Percentiles rank a stretch among this genome's conserved stretches.
Conservation (phyloP, 37 sponge, comb jelly and placozoan genomes). For the Spongilla lacustris region DNA sequence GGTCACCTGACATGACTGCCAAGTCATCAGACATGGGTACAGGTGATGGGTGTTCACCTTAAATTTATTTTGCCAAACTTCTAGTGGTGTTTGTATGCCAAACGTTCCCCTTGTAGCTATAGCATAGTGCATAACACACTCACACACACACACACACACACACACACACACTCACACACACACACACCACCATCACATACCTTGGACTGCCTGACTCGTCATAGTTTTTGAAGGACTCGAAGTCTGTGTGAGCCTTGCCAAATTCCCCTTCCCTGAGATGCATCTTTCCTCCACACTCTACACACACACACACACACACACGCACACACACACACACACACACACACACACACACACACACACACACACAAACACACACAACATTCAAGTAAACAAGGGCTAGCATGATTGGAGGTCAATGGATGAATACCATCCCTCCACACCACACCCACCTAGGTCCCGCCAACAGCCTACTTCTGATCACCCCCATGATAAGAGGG, state of each 20-base stretch:
- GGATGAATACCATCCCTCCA: background rate
- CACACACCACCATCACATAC: slow-evolving; percentile 37
- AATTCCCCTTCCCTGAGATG: slow-evolving; percentile 94
- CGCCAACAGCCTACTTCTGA: no score
- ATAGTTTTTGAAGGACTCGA: slow-evolving; percentile 98
- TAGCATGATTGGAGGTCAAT: no score
- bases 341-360: no score
- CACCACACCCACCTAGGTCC: no score
- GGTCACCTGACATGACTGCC: no score
- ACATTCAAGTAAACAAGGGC: no score
- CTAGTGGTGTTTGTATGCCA: no score
- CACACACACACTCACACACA: slow-evolving; percentile 29
- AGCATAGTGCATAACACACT: background rate
- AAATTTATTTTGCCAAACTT: no score
- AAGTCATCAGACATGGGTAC: no score
- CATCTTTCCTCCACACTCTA: slow-evolving; percentile 99
- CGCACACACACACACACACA: slow-evolving; percentile 14
- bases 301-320: slow-evolving; percentile 4
- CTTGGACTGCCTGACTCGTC: slow-evolving; percentile 97
- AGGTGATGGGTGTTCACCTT: no score
- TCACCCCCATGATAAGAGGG: slow-evolving; percentile 99
- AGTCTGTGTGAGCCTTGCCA: slow-evolving; percentile 95
- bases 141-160: slow-evolving; percentile 17
- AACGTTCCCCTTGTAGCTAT: background rate
- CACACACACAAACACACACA: no score